phyloP scores from a whole-genome alignment of 2,888 invertebrate genomes.

The Scaptomyza flava region DNA sequence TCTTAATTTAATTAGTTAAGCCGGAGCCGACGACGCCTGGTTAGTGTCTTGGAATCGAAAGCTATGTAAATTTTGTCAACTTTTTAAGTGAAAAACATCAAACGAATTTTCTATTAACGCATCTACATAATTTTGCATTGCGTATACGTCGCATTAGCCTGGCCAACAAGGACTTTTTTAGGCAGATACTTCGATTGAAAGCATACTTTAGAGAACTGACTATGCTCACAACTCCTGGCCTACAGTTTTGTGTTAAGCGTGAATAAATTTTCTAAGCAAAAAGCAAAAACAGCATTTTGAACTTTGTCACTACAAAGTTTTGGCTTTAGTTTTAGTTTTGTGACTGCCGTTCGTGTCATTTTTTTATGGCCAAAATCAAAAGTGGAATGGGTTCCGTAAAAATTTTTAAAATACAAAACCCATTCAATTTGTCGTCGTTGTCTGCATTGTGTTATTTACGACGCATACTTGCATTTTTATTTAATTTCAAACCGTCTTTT shows the following conservation, averaged over 20 bases:
- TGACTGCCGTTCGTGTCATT: background rate
- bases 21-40: constrained; percentile 22
- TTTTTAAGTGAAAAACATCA: constrained; percentile 69
- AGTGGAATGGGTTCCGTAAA: constrained; percentile 1
- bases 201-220: background rate
- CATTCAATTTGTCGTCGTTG: constrained; percentile 40
- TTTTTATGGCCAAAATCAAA: constrained; percentile 9
- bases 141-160: constrained; percentile 28
- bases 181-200: constrained; percentile 10
- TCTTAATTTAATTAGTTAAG: constrained; percentile 71
- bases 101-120: constrained; percentile 59
- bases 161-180: constrained; percentile 6
- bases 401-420: constrained; percentile 14
- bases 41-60: constrained; percentile 45
- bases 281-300: background rate
- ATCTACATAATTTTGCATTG: constrained; percentile 59
- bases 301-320: no score
- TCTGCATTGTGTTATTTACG: constrained; percentile 68
- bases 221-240: background rate
- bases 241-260: no score
- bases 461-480: constrained; percentile 76
- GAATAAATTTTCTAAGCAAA: background rate
- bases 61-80: constrained; percentile 70
- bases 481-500: constrained; percentile 62
- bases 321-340: background rate